These are phyloP conservation scores for Argopecten irradians DNA, from an alignment of 1,140 invertebrate species.

Conservation along the genomic window DNA sequence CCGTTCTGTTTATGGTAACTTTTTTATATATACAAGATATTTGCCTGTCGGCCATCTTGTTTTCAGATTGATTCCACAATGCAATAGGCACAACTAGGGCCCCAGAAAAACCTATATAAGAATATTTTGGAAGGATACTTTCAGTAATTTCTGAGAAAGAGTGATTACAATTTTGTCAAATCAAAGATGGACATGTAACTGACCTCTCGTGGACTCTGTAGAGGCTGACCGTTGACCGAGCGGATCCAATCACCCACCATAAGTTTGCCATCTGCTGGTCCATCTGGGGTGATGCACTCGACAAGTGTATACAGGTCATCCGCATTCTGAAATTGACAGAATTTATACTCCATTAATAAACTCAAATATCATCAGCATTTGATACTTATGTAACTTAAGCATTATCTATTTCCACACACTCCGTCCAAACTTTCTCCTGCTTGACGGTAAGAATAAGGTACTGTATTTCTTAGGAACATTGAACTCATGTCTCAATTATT, in stretches of 20 bases:
- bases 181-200: not conserved
- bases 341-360: not conserved
- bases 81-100: no score
- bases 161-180: no score
- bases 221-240: constrained; percentile 50
- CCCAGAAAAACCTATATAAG: no score
- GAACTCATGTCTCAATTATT: no score
- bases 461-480: not conserved
- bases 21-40: no score
- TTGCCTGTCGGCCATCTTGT: no score
- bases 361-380: not conserved
- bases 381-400: not conserved
- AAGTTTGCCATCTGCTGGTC: constrained; percentile 47
- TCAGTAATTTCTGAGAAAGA: no score
- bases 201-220: constrained; percentile 43
- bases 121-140: no score
- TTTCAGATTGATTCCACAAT: no score
- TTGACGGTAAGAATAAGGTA: not conserved
- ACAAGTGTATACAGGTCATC: constrained; percentile 52
- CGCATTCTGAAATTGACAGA: constrained; percentile 35
- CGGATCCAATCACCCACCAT: constrained; percentile 55
- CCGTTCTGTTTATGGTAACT: no score
- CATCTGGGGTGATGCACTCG: constrained; percentile 30
- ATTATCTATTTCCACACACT: not conserved
- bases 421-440: not conserved